Evolutionary conservation across 1,140 invertebrate genomes (phyloP).

Genomic region (Calliopsis andreniformis): DNA sequence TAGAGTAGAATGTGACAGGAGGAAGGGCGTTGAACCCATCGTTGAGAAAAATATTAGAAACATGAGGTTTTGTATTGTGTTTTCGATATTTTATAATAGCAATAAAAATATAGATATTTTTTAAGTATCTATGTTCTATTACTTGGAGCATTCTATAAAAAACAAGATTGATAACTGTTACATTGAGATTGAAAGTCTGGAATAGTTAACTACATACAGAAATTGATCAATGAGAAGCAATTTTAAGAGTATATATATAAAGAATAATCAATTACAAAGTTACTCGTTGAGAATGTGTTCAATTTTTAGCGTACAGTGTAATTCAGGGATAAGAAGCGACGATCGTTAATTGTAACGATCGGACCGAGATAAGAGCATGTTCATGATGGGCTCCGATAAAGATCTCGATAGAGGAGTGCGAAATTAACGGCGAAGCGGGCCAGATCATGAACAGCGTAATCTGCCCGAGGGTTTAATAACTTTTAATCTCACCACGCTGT

Average conservation of each 20-base stretch:
- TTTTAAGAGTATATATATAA: neutral
- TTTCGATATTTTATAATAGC: too few relatives aligned
- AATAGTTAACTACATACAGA: neutral
- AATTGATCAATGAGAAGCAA: neutral
- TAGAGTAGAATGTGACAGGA: too few relatives aligned
- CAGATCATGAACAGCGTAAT: constrained; percentile 34
- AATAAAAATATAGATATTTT: too few relatives aligned
- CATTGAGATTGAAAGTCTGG: neutral
- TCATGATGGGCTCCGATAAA: constrained; percentile 40
- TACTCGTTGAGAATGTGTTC: neutral
- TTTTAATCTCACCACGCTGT: constrained; percentile 52
- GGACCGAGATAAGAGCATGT: constrained; percentile 25
- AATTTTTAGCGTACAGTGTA: neutral
- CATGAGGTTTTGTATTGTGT: too few relatives aligned
- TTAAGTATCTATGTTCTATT: too few relatives aligned
- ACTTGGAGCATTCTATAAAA: too few relatives aligned
- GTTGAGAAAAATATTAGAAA: too few relatives aligned
- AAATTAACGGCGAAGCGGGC: constrained; percentile 35
- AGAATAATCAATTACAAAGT: constrained; percentile 8
- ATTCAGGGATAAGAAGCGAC: neutral
- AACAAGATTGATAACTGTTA: too few relatives aligned
- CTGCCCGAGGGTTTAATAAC: constrained; percentile 51
- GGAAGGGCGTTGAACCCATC: too few relatives aligned
- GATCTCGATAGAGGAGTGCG: constrained; percentile 53
- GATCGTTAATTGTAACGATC: constrained; percentile 52